Evolutionary conservation across 2,113 vertebrate species (phyloP).

Genomic region (Rhagologus leucostigma): DNA sequence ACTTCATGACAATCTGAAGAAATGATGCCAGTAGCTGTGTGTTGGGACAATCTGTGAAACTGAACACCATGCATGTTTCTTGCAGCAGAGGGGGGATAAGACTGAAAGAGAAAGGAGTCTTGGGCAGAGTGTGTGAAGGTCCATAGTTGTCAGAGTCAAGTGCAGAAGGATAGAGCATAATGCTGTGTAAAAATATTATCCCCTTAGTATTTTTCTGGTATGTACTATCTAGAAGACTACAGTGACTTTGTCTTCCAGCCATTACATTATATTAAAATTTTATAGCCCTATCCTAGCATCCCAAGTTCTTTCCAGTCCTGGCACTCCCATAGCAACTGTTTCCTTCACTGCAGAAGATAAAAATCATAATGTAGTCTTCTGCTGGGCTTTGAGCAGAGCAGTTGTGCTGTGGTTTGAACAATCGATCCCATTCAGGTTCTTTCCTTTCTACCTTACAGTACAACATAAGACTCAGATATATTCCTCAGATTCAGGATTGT

Average conservation of each 20-base stretch:
- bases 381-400: neutral
- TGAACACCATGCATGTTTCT: neutral
- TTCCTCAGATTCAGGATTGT: neutral
- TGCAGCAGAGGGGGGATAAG: neutral
- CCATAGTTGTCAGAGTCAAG: neutral
- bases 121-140: neutral
- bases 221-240: neutral
- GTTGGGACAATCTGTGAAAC: neutral
- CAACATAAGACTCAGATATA: neutral
- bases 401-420: neutral
- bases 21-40: neutral
- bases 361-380: neutral
- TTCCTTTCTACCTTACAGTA: neutral
- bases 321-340: neutral
- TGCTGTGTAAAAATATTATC: neutral
- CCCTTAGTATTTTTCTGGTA: neutral
- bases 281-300: neutral
- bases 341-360: neutral
- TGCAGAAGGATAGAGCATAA: neutral
- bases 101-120: neutral
- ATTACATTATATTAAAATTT: neutral
- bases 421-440: neutral
- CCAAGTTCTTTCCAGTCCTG: neutral
- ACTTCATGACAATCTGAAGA: neutral
- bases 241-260: neutral